Percentiles rank a stretch among this genome's conserved stretches.
Evolutionary conservation across 2,888 invertebrate species (phyloP).

Genomic region (Brassicogethes aeneus): DNA sequence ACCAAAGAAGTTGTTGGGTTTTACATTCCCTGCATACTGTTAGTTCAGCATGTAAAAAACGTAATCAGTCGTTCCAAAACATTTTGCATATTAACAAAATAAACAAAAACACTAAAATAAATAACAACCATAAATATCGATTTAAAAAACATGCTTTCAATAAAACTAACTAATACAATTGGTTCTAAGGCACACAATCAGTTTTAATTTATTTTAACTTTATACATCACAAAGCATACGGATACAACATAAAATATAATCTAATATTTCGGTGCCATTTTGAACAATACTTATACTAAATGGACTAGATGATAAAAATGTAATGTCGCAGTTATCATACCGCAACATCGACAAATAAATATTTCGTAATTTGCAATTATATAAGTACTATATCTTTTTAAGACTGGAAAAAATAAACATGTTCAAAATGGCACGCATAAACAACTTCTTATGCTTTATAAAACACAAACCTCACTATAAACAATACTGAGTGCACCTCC

Average conservation of each 20-base stretch:
- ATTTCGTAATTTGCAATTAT: constrained; percentile 4
- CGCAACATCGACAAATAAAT: constrained; percentile 2
- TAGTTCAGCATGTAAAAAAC: constrained; percentile 16
- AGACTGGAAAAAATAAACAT: constrained; percentile 5
- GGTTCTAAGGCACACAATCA: constrained; percentile 25
- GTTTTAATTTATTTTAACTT: constrained; percentile 14
- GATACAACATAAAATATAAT: constrained; percentile 18
- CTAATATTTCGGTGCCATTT: constrained; percentile 22
- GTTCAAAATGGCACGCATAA: constrained; percentile 11
- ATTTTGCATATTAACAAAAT: constrained; percentile 29
- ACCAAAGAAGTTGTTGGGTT: not conserved
- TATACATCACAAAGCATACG: constrained; percentile 20
- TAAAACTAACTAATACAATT: constrained; percentile 24
- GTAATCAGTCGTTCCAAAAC: constrained; percentile 21
- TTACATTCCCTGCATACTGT: constrained; percentile 19
- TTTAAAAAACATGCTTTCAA: constrained; percentile 35
- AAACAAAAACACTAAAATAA: constrained; percentile 33
- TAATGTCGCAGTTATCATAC: not conserved
- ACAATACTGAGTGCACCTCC: constrained; percentile 18
- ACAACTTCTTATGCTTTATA: constrained; percentile 1
- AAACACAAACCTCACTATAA: not conserved
- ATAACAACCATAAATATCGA: constrained; percentile 36
- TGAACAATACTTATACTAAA: constrained; percentile 29
- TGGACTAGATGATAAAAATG: constrained; percentile 26
- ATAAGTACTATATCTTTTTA: constrained; percentile 10